These are phyloP conservation scores for Dysmachus trigonus DNA, from an alignment of 2,888 invertebrate genomes.

Conservation along the genomic window DNA sequence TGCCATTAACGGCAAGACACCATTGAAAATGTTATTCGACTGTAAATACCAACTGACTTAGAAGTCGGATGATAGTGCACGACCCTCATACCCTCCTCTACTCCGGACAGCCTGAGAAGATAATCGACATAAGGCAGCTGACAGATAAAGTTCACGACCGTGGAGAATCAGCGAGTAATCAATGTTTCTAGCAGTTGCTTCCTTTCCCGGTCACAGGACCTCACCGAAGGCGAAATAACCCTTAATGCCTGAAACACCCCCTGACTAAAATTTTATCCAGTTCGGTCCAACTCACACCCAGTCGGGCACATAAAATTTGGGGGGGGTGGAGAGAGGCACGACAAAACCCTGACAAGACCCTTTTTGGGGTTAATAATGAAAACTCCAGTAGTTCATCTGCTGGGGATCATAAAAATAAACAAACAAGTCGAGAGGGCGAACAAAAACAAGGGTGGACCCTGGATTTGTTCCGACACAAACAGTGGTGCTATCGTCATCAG, in stretches of 20 bases:
- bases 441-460: constrained; percentile 2
- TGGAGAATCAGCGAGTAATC: constrained; percentile 2
- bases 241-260: background rate
- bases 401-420: constrained; percentile 17
- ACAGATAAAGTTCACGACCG: constrained; percentile 42
- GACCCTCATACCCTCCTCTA: background rate
- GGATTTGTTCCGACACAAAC: constrained; percentile 14
- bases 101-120: background rate
- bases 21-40: constrained; percentile 44
- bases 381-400: constrained; percentile 24
- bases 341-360: constrained; percentile 11
- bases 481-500: constrained; percentile 3
- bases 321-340: background rate
- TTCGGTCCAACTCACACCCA: background rate
- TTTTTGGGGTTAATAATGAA: constrained; percentile 25
- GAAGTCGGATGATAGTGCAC: background rate
- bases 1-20: constrained; percentile 44
- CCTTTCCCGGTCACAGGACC: background rate
- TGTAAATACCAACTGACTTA: background rate
- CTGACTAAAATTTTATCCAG: background rate
- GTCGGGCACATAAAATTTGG: background rate
- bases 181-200: background rate
- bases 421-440: constrained; percentile 6
- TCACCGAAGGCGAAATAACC: background rate
- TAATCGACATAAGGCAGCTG: background rate